Conservation (phyloP, 2,888 invertebrate genomes). For the Linnaemya vulpina region DNA sequence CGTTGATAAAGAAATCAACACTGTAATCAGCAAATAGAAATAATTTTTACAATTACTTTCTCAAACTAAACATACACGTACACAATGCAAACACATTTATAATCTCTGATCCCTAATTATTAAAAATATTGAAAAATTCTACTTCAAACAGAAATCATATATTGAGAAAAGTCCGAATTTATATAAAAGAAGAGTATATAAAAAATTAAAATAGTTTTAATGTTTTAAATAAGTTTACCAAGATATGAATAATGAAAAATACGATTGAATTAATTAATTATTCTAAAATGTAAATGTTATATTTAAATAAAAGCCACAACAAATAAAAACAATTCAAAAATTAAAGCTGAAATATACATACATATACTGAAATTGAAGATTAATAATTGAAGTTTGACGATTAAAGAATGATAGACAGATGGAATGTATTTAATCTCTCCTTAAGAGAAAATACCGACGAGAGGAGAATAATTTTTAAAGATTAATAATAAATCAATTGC, state of each 20-base stretch:
- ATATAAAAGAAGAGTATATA: conserved; percentile 72
- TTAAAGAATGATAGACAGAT: conserved; percentile 38
- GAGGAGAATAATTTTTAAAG: conserved; percentile 58
- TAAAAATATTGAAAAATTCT: conserved; percentile 68
- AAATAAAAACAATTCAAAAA: conserved; percentile 55
- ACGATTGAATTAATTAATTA: conserved; percentile 68
- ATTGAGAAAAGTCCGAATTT: conserved; percentile 79
- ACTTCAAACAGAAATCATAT: conserved; percentile 69
- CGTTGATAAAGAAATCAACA: conserved; percentile 10
- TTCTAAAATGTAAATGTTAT: conserved; percentile 70
- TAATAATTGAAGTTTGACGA: conserved; percentile 36
- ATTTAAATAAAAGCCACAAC: conserved; percentile 62
- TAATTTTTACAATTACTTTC: conserved; percentile 5
- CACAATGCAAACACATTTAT: conserved; percentile 25
- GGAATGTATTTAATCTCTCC: conserved; percentile 40
- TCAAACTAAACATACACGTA: not conserved
- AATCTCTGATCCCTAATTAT: conserved; percentile 72
- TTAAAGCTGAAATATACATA: conserved; percentile 37
- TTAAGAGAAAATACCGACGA: conserved; percentile 46
- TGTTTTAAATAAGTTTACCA: conserved; percentile 64
- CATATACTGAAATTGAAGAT: conserved; percentile 36
- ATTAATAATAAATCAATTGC: conserved; percentile 70
- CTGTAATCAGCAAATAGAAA: conserved; percentile 25
- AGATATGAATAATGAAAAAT: conserved; percentile 50
- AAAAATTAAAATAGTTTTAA: conserved; percentile 64